phyloP scores from a whole-genome alignment of 2,888 invertebrate species.

The Synergus gifuensis region DNA sequence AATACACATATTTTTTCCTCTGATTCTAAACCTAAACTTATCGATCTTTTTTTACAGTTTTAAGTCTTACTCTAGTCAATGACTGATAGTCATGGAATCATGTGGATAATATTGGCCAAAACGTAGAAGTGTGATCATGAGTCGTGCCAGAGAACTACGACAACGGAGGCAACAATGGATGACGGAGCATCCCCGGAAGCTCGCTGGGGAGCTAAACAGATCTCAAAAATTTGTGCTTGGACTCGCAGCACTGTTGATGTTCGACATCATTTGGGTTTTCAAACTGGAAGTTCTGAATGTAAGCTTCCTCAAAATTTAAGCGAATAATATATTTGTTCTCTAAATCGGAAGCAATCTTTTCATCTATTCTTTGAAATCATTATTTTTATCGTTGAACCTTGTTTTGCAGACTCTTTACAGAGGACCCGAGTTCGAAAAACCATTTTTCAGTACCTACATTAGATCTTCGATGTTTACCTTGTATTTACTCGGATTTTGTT shows the following conservation, averaged over 20 bases:
- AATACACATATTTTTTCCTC: not conserved
- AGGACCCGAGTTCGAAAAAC: conserved; percentile 92
- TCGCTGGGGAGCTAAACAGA: conserved; percentile 80
- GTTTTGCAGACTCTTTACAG: conserved; percentile 87
- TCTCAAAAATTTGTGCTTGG: conserved; percentile 90
- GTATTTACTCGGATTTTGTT: conserved; percentile 92
- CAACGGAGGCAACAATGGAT: conserved; percentile 74
- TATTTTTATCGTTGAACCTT: conserved; percentile 9
- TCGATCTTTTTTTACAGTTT: not conserved
- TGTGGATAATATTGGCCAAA: not conserved
- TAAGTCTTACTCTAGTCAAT: conserved; percentile 4
- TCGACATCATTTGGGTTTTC: conserved; percentile 97
- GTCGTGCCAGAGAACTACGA: conserved; percentile 74
- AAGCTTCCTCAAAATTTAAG: conserved; percentile 60
- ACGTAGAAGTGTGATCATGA: conserved; percentile 63
- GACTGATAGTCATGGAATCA: conserved; percentile 12
- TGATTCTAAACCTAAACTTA: not conserved
- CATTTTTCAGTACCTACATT: conserved; percentile 96
- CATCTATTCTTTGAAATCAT: not conserved
- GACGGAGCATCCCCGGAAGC: conserved; percentile 76
- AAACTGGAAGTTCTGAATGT: conserved; percentile 97
- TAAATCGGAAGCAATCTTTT: not conserved
- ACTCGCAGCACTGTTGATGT: conserved; percentile 90
- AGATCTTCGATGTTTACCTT: conserved; percentile 96
- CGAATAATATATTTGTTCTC: not conserved